Percentiles rank a stretch among this genome's conserved stretches.
Conservation (phyloP, 1,140 invertebrate genomes). For the Akabosia matsudoensis region DNA sequence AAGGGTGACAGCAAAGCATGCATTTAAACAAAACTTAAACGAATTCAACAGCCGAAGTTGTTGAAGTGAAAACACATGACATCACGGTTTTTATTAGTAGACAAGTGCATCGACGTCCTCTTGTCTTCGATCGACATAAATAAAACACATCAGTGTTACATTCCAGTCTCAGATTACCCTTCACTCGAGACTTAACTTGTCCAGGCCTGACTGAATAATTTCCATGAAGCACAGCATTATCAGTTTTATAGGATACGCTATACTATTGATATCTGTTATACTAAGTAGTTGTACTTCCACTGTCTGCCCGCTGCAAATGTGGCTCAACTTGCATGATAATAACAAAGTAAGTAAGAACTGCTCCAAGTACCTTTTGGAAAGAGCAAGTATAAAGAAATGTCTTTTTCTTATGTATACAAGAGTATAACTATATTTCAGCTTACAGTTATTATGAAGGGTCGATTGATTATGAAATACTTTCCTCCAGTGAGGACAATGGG, state of each 20-base stretch:
- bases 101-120: too few relatives aligned
- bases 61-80: too few relatives aligned
- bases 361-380: conserved; percentile 40
- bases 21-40: too few relatives aligned
- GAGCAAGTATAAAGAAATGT: background rate
- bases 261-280: background rate
- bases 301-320: background rate
- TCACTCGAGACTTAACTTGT: too few relatives aligned
- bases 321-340: conserved; percentile 42
- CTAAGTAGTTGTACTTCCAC: background rate
- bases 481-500: conserved; percentile 43
- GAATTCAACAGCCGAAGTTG: too few relatives aligned
- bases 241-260: background rate
- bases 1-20: too few relatives aligned
- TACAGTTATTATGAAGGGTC: conserved; percentile 44
- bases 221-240: too few relatives aligned
- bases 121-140: too few relatives aligned
- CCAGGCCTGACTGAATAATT: too few relatives aligned
- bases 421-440: background rate
- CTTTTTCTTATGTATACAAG: too few relatives aligned
- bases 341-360: conserved; percentile 45
- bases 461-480: conserved; percentile 40
- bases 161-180: background rate
- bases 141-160: too few relatives aligned
- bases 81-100: too few relatives aligned